Evolutionary conservation across 2,888 invertebrate species (phyloP).

Genomic region (Biston betularia): DNA sequence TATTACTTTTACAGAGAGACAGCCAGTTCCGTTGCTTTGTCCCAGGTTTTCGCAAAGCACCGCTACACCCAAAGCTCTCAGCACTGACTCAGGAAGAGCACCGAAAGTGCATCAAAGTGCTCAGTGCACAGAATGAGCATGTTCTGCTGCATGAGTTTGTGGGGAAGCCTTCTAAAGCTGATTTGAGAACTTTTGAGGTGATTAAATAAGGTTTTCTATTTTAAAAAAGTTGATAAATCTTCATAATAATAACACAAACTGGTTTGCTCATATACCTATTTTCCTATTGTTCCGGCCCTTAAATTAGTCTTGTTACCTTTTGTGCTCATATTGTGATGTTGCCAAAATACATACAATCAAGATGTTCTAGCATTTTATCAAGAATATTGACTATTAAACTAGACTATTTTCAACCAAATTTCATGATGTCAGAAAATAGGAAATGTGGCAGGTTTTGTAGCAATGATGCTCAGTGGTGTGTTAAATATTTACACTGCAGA

Average conservation of each 20-base stretch:
- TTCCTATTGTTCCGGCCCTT: too few relatives aligned
- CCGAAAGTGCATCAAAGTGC: constrained; percentile 62
- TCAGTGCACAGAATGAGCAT: constrained; percentile 57
- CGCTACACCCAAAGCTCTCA: constrained; percentile 65
- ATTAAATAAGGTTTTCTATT: not conserved
- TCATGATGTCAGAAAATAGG: too few relatives aligned
- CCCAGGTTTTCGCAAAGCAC: constrained; percentile 56
- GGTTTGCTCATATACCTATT: too few relatives aligned
- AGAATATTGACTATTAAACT: too few relatives aligned
- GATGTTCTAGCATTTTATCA: too few relatives aligned
- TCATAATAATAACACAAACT: not conserved
- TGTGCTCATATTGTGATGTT: too few relatives aligned
- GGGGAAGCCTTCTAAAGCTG: constrained; percentile 57
- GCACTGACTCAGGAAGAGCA: constrained; percentile 61
- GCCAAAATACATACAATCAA: too few relatives aligned
- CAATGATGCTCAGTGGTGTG: too few relatives aligned
- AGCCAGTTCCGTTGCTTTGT: constrained; percentile 49
- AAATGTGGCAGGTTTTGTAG: too few relatives aligned
- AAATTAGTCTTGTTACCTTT: too few relatives aligned
- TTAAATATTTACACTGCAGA: too few relatives aligned
- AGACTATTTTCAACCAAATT: too few relatives aligned
- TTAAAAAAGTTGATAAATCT: not conserved
- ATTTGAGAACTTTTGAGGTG: constrained; percentile 66
- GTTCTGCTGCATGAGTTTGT: constrained; percentile 55
- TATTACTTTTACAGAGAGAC: constrained; percentile 44